phyloP scores from a whole-genome alignment of 2,888 invertebrate genomes.

The Torymus texanus region DNA sequence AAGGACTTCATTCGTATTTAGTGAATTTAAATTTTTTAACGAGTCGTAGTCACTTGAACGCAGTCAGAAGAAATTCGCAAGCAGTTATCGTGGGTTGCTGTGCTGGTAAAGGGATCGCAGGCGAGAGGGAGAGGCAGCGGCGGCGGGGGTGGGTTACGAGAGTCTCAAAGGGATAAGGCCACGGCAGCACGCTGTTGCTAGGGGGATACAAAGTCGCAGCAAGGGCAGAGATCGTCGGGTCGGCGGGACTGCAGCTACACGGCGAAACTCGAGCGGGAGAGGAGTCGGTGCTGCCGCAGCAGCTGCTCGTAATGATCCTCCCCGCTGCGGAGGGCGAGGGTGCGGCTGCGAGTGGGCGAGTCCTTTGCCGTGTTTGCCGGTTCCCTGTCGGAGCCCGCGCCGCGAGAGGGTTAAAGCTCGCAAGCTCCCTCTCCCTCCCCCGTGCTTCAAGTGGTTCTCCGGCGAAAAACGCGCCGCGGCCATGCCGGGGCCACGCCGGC shows the following conservation, averaged over 20 bases:
- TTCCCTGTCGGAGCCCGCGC: not conserved
- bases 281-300: not conserved
- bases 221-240: slow-evolving; percentile 49
- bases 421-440: slow-evolving; percentile 15
- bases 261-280: not conserved
- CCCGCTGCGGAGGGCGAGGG: not conserved
- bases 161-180: slow-evolving; percentile 1
- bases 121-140: not conserved
- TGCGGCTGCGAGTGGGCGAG: not conserved
- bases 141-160: not conserved
- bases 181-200: slow-evolving; percentile 44
- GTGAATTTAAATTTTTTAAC: too few relatives aligned
- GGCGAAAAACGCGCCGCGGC: slow-evolving; percentile 36
- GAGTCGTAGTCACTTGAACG: too few relatives aligned
- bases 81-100: slow-evolving; percentile 18
- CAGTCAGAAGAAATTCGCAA: not conserved
- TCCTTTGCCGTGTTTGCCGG: slow-evolving; percentile 49
- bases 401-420: slow-evolving; percentile 25
- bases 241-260: slow-evolving; percentile 24
- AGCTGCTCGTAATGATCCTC: slow-evolving; percentile 22
- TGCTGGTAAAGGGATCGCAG: not conserved
- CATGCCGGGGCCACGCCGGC: slow-evolving; percentile 57
- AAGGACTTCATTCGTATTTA: too few relatives aligned
- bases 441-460: slow-evolving; percentile 6
- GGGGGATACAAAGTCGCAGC: slow-evolving; percentile 35